phyloP scores from a whole-genome alignment of 1,140 invertebrate species.

The Drosophila pallidifrons region DNA sequence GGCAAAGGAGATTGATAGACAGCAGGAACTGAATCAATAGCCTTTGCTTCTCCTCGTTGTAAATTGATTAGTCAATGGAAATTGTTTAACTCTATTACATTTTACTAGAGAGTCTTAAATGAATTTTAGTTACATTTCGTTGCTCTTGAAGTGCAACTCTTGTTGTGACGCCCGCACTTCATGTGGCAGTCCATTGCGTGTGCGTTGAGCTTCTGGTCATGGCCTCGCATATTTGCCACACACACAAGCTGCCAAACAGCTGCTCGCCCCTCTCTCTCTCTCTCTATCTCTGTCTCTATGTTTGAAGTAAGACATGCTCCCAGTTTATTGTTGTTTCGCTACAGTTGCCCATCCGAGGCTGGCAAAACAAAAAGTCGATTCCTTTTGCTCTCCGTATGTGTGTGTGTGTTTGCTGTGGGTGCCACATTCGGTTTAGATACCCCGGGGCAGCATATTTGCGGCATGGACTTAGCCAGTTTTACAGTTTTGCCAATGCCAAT shows the following conservation, averaged over 20 bases:
- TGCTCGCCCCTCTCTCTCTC: conserved; percentile 7
- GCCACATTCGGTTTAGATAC: conserved; percentile 28
- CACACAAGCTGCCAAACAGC: conserved; percentile 23
- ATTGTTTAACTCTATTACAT: conserved; percentile 44
- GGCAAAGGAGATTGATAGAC: neutral
- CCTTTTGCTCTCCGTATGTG: neutral
- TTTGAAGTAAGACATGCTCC: conserved; percentile 35
- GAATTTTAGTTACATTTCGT: conserved; percentile 55
- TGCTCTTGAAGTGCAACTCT: conserved; percentile 14
- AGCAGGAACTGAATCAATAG: conserved; percentile 14
- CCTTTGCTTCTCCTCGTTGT: conserved; percentile 17
- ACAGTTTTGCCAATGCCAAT: conserved; percentile 26
- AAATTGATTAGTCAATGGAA: conserved; percentile 65
- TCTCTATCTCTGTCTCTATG: too few species aligned
- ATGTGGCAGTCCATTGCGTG: neutral
- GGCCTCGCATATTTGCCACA: conserved; percentile 30
- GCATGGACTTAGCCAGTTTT: conserved; percentile 54
- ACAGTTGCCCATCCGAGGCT: conserved; percentile 30
- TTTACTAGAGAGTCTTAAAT: conserved; percentile 44
- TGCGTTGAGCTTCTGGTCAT: neutral
- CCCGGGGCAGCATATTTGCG: conserved; percentile 55
- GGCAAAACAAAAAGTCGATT: conserved; percentile 48
- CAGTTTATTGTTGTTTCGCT: conserved; percentile 43
- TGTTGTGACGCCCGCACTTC: neutral
- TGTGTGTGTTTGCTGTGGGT: conserved; percentile 33